Percentiles rank a stretch among this genome's conserved stretches.
Evolutionary conservation across 2,888 invertebrate species (phyloP).

Genomic region (Calliphora vomitoria): DNA sequence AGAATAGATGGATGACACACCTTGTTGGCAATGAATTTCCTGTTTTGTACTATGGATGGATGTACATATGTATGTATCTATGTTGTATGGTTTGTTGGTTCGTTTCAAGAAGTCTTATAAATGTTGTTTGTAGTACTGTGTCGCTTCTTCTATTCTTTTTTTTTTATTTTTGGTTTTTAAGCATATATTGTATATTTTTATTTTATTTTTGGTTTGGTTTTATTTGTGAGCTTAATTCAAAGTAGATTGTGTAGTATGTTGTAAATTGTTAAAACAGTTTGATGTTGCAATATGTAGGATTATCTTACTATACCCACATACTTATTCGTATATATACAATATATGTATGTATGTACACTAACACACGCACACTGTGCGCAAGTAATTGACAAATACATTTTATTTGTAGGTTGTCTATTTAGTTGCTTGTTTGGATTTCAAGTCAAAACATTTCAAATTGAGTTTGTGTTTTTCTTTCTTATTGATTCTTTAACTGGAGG

Average conservation of each 20-base stretch:
- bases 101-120: slow-evolving; percentile 67
- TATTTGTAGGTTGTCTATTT: slow-evolving; percentile 56
- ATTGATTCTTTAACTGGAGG: slow-evolving; percentile 56
- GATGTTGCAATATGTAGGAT: slow-evolving; percentile 72
- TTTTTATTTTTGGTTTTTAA: not conserved
- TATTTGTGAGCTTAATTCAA: slow-evolving; percentile 65
- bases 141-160: slow-evolving; percentile 27
- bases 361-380: not conserved
- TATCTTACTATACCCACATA: slow-evolving; percentile 61
- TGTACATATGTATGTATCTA: not conserved
- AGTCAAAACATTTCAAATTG: slow-evolving; percentile 56
- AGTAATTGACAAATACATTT: slow-evolving; percentile 45
- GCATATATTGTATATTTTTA: too few relatives aligned
- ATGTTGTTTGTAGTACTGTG: slow-evolving; percentile 43
- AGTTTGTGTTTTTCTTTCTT: slow-evolving; percentile 27
- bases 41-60: slow-evolving; percentile 47
- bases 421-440: slow-evolving; percentile 36
- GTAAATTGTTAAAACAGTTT: slow-evolving; percentile 53
- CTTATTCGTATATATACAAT: not conserved
- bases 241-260: slow-evolving; percentile 57
- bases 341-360: not conserved
- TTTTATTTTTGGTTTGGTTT: slow-evolving; percentile 30
- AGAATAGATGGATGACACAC: slow-evolving; percentile 65
- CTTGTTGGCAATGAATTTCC: slow-evolving; percentile 75
- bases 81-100: not conserved